Conservation (phyloP, 2,888 invertebrate species). For the Limenitis arthemis region DNA sequence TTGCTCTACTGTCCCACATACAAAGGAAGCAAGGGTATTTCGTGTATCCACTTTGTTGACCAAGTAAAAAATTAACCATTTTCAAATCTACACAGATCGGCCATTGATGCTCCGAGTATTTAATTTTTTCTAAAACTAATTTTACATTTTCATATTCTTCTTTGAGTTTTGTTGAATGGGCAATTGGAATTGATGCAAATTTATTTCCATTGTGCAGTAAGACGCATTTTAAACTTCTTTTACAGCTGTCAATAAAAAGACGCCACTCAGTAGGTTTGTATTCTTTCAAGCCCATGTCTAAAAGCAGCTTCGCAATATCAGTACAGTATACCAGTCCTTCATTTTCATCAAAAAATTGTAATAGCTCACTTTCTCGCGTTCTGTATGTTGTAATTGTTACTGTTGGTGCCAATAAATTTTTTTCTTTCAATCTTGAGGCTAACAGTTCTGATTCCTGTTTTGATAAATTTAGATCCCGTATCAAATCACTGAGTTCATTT, state of each 20-base stretch:
- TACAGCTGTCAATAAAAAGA: conserved; percentile 1
- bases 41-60: conserved; percentile 14
- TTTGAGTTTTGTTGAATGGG: conserved; percentile 2
- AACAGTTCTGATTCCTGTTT: neutral
- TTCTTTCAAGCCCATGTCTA: neutral
- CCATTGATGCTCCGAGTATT: neutral
- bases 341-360: conserved; percentile 7
- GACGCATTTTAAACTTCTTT: neutral
- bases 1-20: conserved; percentile 5
- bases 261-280: neutral
- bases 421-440: conserved; percentile 11
- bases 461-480: conserved; percentile 3
- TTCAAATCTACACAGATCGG: conserved; percentile 1
- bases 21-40: conserved; percentile 9
- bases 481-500: conserved; percentile 8
- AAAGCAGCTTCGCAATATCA: conserved; percentile 4
- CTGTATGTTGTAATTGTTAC: conserved; percentile 3
- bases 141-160: neutral
- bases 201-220: conserved; percentile 1
- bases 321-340: conserved; percentile 11
- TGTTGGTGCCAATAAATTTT: neutral
- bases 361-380: conserved; percentile 7
- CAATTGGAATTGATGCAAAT: neutral
- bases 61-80: conserved; percentile 12
- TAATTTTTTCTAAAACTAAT: neutral